These are phyloP conservation scores for Felis catus DNA, from an alignment of 2,113 vertebrate species.

Conservation along the genomic window F.catus_Fca126_mat1.0 CM031412.1:123882001-123882500, in stretches of 20 bases:
- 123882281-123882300: slow-evolving; percentile 95
- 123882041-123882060: neutral
- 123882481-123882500: neutral
- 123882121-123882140: neutral
- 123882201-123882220: neutral
- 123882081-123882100: neutral
- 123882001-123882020: neutral
- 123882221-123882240: neutral
- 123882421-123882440: slow-evolving; percentile 91
- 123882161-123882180: neutral
- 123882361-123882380: slow-evolving; percentile 75
- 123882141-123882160: neutral
- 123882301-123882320: slow-evolving; percentile 92
- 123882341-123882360: slow-evolving; percentile 92
- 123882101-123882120: neutral
- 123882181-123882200: neutral
- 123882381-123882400: slow-evolving; percentile 71
- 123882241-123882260: slow-evolving; percentile 96
- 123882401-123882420: slow-evolving; percentile 66
- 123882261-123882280: slow-evolving; percentile 97
- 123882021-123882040: neutral
- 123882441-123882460: slow-evolving; percentile 80
- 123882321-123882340: slow-evolving; percentile 94
- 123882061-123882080: neutral
- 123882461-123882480: slow-evolving; percentile 5